Conservation (phyloP, 2,113 vertebrate genomes). For the Cynopterus brachyotis region DNA sequence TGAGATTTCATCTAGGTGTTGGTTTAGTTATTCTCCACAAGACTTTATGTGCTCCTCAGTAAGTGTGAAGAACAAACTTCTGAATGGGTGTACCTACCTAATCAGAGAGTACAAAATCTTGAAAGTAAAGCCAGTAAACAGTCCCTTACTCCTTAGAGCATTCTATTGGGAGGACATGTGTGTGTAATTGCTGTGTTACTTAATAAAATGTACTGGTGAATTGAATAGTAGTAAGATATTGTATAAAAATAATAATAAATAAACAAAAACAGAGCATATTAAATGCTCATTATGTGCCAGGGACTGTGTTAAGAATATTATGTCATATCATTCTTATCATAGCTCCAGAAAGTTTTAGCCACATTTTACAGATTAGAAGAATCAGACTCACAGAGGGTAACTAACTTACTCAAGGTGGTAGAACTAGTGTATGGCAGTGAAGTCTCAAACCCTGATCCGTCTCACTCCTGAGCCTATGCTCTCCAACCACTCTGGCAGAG, state of each 20-base stretch:
- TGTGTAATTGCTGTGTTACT: neutral
- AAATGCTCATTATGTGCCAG: neutral
- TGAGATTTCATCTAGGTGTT: neutral
- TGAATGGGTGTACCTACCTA: neutral
- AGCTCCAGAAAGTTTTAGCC: neutral
- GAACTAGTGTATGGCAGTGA: neutral
- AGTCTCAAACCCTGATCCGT: neutral
- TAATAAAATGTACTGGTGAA: neutral
- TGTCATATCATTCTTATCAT: neutral
- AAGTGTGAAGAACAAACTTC: neutral
- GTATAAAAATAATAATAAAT: neutral
- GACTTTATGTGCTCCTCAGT: neutral
- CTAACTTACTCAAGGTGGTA: neutral
- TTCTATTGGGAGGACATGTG: neutral
- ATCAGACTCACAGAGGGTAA: neutral
- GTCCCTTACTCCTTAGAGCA: neutral
- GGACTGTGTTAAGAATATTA: neutral
- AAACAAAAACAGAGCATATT: neutral
- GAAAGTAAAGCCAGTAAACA: neutral
- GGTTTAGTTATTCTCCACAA: neutral
- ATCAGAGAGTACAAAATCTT: neutral
- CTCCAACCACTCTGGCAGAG: constrained; percentile 30
- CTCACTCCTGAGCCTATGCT: neutral
- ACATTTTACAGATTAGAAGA: neutral
- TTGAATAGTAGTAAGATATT: neutral